Percentiles rank a stretch among this genome's conserved stretches.
Conservation (phyloP, 2,797 vertebrate species). For the Nyctibius grandis region DNA sequence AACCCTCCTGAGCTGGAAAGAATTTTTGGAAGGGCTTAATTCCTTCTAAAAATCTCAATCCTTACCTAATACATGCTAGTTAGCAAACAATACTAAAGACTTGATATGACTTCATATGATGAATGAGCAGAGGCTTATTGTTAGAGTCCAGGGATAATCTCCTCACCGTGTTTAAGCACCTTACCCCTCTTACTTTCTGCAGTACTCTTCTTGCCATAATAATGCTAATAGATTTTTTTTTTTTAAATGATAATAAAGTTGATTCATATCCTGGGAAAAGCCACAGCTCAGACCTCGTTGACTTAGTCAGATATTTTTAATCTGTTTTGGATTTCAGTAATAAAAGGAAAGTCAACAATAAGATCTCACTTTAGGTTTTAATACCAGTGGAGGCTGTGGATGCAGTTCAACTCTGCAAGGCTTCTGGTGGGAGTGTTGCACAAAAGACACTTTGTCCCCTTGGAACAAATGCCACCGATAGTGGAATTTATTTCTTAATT, state of each 20-base stretch:
- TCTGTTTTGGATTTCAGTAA: not conserved
- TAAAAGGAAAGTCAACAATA: constrained; percentile 21
- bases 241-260: not conserved
- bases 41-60: not conserved
- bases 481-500: constrained; percentile 56
- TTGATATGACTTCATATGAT: not conserved
- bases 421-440: constrained; percentile 41
- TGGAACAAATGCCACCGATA: constrained; percentile 57
- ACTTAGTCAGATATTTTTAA: not conserved
- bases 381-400: not conserved
- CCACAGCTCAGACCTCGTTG: not conserved
- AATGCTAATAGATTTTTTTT: not conserved
- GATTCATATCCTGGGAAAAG: constrained; percentile 1
- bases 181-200: not conserved
- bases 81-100: not conserved
- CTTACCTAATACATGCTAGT: not conserved
- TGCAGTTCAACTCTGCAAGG: constrained; percentile 36
- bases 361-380: constrained; percentile 35
- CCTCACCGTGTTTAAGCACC: not conserved
- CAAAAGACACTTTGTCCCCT: constrained; percentile 70
- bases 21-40: not conserved
- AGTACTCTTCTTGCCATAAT: not conserved
- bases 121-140: not conserved
- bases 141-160: not conserved
- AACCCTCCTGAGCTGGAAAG: not conserved